Evolutionary conservation across 1,140 invertebrate species (phyloP).

Genomic region (Macrobrachium rosenbergii): DNA sequence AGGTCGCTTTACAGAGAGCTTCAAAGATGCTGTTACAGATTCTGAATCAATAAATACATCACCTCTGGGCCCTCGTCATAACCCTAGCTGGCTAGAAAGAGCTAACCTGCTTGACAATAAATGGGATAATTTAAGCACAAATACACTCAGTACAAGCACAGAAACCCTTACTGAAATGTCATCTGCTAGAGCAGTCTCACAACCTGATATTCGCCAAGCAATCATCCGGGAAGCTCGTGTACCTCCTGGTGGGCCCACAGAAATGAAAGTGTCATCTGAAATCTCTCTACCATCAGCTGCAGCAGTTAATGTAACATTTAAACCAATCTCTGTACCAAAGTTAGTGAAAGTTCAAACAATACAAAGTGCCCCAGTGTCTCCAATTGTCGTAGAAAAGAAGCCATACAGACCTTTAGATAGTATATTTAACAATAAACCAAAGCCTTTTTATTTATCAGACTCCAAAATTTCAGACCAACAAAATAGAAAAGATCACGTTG

Average conservation of each 20-base stretch:
- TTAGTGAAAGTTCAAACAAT: slow-evolving; percentile 62
- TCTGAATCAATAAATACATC: not conserved
- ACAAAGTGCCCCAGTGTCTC: slow-evolving; percentile 38
- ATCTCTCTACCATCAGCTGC: slow-evolving; percentile 12
- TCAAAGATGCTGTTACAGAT: slow-evolving; percentile 46
- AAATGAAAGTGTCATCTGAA: not conserved
- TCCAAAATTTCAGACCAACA: slow-evolving; percentile 19
- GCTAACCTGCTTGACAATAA: slow-evolving; percentile 63
- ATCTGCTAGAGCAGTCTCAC: slow-evolving; percentile 59
- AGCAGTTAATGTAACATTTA: slow-evolving; percentile 37
- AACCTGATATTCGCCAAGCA: slow-evolving; percentile 61
- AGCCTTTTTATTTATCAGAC: slow-evolving; percentile 60
- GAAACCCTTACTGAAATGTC: slow-evolving; percentile 64
- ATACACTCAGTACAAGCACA: slow-evolving; percentile 63
- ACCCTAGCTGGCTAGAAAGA: slow-evolving; percentile 67
- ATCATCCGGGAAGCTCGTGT: slow-evolving; percentile 61
- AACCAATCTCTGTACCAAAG: slow-evolving; percentile 50
- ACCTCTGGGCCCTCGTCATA: slow-evolving; percentile 44
- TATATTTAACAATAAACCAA: slow-evolving; percentile 64
- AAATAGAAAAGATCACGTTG: slow-evolving; percentile 38
- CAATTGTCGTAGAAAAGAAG: slow-evolving; percentile 54
- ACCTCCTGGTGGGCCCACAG: slow-evolving; percentile 48
- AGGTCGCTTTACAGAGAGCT: slow-evolving; percentile 34
- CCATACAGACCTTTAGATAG: slow-evolving; percentile 56
- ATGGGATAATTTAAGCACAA: slow-evolving; percentile 61